These are phyloP conservation scores for Aphodius granarius DNA, from an alignment of 2,888 invertebrate genomes.

Conservation along the genomic window DNA sequence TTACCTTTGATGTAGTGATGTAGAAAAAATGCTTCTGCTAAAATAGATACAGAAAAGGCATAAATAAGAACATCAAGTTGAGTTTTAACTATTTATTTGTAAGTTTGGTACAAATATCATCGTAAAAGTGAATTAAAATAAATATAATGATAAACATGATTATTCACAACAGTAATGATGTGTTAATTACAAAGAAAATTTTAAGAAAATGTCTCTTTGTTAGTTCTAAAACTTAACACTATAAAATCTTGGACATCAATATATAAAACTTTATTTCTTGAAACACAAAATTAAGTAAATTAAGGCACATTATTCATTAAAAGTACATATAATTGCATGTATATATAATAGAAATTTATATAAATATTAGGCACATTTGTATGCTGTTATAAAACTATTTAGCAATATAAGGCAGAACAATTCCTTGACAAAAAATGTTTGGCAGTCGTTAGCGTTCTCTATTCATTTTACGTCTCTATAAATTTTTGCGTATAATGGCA, in stretches of 20 bases:
- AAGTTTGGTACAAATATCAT: background rate
- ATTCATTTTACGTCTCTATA: background rate
- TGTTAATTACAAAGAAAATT: background rate
- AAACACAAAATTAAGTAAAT: background rate
- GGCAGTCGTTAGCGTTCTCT: background rate
- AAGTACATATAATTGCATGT: background rate
- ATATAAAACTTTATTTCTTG: background rate
- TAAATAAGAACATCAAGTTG: background rate
- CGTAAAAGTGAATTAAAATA: background rate
- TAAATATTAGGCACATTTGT: background rate
- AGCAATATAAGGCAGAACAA: background rate
- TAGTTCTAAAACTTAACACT: background rate
- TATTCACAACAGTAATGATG: background rate
- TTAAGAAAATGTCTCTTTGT: background rate
- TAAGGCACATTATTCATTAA: background rate
- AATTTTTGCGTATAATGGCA: background rate
- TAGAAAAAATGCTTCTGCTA: background rate
- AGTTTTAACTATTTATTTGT: background rate
- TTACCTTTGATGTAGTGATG: background rate
- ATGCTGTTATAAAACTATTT: background rate
- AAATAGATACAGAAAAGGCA: background rate
- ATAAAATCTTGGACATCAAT: background rate
- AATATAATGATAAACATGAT: background rate
- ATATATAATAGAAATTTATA: background rate
- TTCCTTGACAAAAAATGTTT: background rate